These are phyloP conservation scores for Hermaeophaga mercurialis DNA, from an alignment of 2,888 invertebrate genomes.

Conservation along the genomic window DNA sequence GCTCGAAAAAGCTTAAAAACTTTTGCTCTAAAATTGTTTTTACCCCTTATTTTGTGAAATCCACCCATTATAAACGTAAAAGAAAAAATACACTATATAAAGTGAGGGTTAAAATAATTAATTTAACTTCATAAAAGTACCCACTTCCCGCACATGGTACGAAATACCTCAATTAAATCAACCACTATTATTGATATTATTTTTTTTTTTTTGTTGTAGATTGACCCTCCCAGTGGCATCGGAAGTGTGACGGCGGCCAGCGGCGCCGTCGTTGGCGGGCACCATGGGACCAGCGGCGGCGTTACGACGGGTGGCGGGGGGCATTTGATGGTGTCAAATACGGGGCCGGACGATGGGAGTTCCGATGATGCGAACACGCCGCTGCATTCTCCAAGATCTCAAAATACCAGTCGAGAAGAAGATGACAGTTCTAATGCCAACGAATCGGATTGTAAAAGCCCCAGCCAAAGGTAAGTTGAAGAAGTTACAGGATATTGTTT, in stretches of 20 bases:
- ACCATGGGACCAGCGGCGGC: constrained; percentile 33
- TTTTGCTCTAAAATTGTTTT: too few relatives aligned
- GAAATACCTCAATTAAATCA: too few relatives aligned
- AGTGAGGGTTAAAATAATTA: too few relatives aligned
- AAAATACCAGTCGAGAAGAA: constrained; percentile 64
- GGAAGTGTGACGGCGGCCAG: constrained; percentile 30
- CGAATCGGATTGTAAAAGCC: constrained; percentile 72
- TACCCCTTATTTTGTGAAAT: too few relatives aligned
- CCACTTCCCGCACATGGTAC: too few relatives aligned
- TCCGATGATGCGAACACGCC: constrained; percentile 56
- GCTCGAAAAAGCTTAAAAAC: too few relatives aligned
- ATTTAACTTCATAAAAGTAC: too few relatives aligned
- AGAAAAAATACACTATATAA: too few relatives aligned
- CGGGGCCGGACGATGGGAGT: constrained; percentile 49
- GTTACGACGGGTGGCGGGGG: constrained; percentile 28
- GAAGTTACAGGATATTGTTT: too few relatives aligned
- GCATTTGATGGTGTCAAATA: constrained; percentile 40
- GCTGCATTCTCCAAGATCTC: constrained; percentile 63
- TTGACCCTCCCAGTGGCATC: constrained; percentile 37
- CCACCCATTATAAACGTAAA: too few relatives aligned
- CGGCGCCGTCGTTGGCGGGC: constrained; percentile 32
- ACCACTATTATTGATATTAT: too few relatives aligned
- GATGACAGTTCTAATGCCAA: constrained; percentile 73
- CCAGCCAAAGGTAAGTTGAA: constrained; percentile 74
- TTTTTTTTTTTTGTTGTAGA: constrained; percentile 33